These are phyloP conservation scores for Laspeyria flexula DNA, from an alignment of 2,888 invertebrate genomes.

Conservation along the genomic window DNA sequence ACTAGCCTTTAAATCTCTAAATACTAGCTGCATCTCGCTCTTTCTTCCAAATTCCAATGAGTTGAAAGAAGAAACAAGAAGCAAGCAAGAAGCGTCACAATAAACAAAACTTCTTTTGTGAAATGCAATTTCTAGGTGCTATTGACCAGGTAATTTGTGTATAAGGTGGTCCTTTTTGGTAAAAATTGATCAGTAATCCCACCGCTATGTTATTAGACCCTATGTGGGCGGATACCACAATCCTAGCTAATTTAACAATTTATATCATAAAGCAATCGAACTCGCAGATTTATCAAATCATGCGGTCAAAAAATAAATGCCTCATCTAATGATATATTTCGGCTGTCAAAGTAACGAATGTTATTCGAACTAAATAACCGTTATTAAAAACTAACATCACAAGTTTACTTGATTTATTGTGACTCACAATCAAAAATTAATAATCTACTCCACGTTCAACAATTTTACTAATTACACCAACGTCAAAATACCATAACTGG, in stretches of 20 bases:
- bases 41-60: too few species aligned
- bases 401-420: too few species aligned
- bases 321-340: not conserved
- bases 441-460: too few species aligned
- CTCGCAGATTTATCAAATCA: not conserved
- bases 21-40: too few species aligned
- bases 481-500: slow-evolving; percentile 26
- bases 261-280: not conserved
- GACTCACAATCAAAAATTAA: too few species aligned
- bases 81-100: not conserved
- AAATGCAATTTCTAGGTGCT: not conserved
- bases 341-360: too few species aligned
- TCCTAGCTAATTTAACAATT: not conserved
- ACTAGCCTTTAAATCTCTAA: too few species aligned
- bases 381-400: too few species aligned
- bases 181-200: not conserved
- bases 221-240: not conserved
- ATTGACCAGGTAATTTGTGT: not conserved
- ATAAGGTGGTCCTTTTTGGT: not conserved
- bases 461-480: slow-evolving; percentile 19
- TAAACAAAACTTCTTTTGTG: too few species aligned
- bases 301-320: not conserved
- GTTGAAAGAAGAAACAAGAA: not conserved
- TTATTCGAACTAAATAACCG: too few species aligned
- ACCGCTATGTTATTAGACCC: not conserved